Percentiles rank a stretch among this genome's conserved stretches.
phyloP scores from a whole-genome alignment of 2,888 invertebrate genomes.

The Antitype chi region DNA sequence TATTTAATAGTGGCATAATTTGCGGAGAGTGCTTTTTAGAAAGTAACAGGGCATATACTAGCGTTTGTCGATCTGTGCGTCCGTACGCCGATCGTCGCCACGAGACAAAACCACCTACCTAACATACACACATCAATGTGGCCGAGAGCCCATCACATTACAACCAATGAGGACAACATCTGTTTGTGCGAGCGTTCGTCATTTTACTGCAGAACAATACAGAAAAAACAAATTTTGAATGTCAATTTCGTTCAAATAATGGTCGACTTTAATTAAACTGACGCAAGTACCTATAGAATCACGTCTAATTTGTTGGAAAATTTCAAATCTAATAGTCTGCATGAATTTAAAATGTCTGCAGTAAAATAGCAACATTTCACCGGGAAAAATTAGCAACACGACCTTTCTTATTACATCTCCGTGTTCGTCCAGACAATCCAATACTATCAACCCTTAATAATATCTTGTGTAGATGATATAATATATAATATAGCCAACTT shows the following conservation, averaged over 20 bases:
- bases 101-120: constrained; percentile 67
- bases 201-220: constrained; percentile 44
- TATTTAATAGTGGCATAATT: constrained; percentile 77
- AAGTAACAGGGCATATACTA: constrained; percentile 70
- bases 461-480: constrained; percentile 52
- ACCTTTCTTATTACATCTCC: constrained; percentile 6
- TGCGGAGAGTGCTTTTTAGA: constrained; percentile 71
- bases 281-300: neutral
- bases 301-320: neutral
- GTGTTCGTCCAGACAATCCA: constrained; percentile 38
- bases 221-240: neutral
- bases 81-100: constrained; percentile 81
- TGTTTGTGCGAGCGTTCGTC: constrained; percentile 2
- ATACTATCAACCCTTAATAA: constrained; percentile 39
- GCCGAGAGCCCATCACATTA: constrained; percentile 69
- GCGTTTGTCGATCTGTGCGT: constrained; percentile 77
- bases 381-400: constrained; percentile 40
- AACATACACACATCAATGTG: constrained; percentile 59
- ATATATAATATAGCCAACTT: constrained; percentile 55
- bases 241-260: neutral
- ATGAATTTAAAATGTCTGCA: constrained; percentile 30
- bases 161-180: constrained; percentile 47
- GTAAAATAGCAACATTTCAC: constrained; percentile 32
- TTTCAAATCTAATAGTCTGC: neutral
- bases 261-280: neutral